Base-by-base conservation (phyloP, 1,140 invertebrate genomes). In the Papilio polyxenes region DNA sequence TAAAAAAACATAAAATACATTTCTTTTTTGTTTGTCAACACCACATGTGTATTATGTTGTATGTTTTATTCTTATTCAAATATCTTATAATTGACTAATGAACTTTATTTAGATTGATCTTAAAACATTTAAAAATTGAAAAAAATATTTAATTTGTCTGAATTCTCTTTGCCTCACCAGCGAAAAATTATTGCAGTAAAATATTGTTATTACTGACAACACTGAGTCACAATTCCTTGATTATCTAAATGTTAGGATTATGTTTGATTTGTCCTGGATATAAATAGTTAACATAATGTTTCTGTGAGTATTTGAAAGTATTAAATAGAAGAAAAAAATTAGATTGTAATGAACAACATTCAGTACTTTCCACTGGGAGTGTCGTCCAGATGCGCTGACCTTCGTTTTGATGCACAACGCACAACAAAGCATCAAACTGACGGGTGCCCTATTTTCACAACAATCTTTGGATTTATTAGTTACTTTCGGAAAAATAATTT, bases 371-470 rank as follows among this genome's bases (percentile, higher is more conserved):
- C 85, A 85, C 85, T 92, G 91, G 92, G 92, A 94, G 93, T 94
- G 91, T 91, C 91, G 91, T 91, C 89, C 89, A 93, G 93, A 95
- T 95, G 92, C 94, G 92, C 93, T 95, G 94, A 94, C 94, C 94
- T 95, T 95, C 94, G 94, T 94, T 92, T 94, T 92, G 94, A 95
- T 95, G 93, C 93, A 94, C 94, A 95, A 95, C 94, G 92, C 93
- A 94, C 94, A 95, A 95, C 94, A 95, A 95, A 95, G 94, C 94
- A 95, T 95, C 93, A 94, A 94, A 94, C 93, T 94, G 94, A 95
- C 93, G 93, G 93, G 92, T 95, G 94, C 92, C 93, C 93, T 92
- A 95, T 94, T 94, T 95, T 94, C 92, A 93, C 91, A 94, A 95
- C 93, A 94, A 92, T 94, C 91, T 92, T 89, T 88, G 87, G 87